Base-by-base conservation (phyloP, 2,888 invertebrate species). In the Argynnis bischoffii region DNA sequence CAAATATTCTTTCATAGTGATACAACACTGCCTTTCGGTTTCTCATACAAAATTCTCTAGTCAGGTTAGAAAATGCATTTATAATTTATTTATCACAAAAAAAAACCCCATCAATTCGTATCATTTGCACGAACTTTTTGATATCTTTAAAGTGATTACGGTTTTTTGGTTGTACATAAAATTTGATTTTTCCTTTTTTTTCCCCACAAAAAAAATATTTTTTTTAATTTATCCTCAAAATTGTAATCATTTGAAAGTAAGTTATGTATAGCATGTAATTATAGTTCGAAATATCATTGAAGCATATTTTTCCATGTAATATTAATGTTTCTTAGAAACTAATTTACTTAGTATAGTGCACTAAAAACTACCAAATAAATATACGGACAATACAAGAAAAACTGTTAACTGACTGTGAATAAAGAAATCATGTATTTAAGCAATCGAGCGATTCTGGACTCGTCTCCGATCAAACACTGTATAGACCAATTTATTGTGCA, bases 251-350 rank as follows among this genome's bases (percentile, higher is more conserved):
- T 63, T 64, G 14, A 67, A 46, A 55, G 46, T 55, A 57, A 59
- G 78, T 41, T 8, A 41, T 82, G 83, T 86, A 84, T 85, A 85
- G 82, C 71, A 74, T 83, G 79, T 81, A 79, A 78, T 63, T 74
- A 78, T 83, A 84, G 78, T 74, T 76, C 77, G 35, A 76, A 79
- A 87, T 85, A 85, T 88, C 84, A 83, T 81, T 86, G 78, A 78
- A 85, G 81, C 85, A 87, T 89, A 89, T 90, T 90, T 89, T 90
- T 90, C 85, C 88, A 90, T 82, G 83, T 84, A 82, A 79, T 81
- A 76, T 73, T 73, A 74, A 74, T 70, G 75, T 76, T 78, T 77
- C 76, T 73, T 75, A 76, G 76, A 76, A 75, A 77, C 78, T 77
- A 72, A 74, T 70, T 75, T 75, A 75, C 74, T 69, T 75, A 69